A percentile compares a stretch with the other conserved stretches of the same genome.
Conservation (phyloP, 1,140 invertebrate genomes). For the Ridgeia piscesae region DNA sequence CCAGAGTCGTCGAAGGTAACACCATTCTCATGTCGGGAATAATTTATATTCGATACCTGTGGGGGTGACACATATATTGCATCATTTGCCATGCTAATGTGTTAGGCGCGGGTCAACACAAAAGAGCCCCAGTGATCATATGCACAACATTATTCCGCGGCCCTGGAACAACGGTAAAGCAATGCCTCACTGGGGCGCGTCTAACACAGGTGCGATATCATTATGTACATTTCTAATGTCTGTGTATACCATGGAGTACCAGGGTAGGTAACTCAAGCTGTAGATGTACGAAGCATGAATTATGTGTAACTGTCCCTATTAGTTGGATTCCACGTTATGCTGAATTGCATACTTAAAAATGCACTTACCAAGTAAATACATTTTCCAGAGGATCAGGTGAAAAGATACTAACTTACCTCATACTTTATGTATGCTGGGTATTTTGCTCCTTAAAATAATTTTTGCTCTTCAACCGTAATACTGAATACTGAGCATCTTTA, state of each 20-base stretch:
- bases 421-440: neutral
- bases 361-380: neutral
- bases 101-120: neutral
- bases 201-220: neutral
- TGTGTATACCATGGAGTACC: neutral
- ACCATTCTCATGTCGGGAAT: neutral
- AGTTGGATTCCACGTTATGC: neutral
- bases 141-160: neutral
- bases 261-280: neutral
- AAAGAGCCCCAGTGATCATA: neutral
- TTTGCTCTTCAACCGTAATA: too few relatives aligned
- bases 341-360: neutral
- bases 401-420: neutral
- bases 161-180: neutral
- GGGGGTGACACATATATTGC: neutral
- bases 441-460: too few relatives aligned
- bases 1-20: neutral
- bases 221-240: neutral
- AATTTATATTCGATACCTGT: neutral
- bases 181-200: neutral
- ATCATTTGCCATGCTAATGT: constrained; percentile 5
- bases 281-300: neutral
- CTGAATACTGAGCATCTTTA: too few relatives aligned
- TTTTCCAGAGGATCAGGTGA: neutral
- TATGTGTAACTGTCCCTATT: neutral